Evolutionary conservation across 2,113 vertebrate species (phyloP).

Genomic region (Podarcis cretensis): DNA sequence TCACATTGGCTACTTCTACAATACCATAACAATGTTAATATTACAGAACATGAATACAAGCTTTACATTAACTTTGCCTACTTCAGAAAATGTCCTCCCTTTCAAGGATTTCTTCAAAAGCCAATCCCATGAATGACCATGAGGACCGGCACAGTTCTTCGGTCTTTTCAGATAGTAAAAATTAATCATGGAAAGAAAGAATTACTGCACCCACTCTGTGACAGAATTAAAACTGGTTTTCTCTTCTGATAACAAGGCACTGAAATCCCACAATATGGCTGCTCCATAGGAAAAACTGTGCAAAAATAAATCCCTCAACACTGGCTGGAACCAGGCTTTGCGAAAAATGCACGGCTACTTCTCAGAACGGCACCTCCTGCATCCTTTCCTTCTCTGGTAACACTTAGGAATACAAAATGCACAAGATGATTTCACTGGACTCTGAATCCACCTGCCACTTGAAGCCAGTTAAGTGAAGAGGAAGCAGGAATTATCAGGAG

Average conservation of each 20-base stretch:
- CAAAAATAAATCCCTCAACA: neutral
- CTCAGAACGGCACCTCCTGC: neutral
- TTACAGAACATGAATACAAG: neutral
- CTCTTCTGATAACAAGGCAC: neutral
- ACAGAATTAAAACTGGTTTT: neutral
- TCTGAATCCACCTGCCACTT: neutral
- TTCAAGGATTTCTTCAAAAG: neutral
- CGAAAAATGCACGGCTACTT: neutral
- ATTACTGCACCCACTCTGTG: neutral
- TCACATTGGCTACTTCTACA: neutral
- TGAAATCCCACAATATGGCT: neutral
- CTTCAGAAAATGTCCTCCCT: neutral
- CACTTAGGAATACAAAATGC: neutral
- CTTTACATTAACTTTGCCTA: neutral
- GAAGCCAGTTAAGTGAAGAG: neutral
- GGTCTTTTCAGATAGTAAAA: neutral
- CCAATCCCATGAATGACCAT: neutral
- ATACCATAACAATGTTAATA: neutral
- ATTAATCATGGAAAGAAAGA: too few relatives aligned
- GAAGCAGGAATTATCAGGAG: neutral
- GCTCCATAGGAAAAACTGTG: neutral
- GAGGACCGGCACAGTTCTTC: neutral
- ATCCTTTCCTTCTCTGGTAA: neutral
- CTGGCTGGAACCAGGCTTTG: neutral
- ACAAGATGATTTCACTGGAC: neutral